Base-by-base conservation (phyloP, 2,797 vertebrate genomes). In the Lepus townsendii region DNA sequence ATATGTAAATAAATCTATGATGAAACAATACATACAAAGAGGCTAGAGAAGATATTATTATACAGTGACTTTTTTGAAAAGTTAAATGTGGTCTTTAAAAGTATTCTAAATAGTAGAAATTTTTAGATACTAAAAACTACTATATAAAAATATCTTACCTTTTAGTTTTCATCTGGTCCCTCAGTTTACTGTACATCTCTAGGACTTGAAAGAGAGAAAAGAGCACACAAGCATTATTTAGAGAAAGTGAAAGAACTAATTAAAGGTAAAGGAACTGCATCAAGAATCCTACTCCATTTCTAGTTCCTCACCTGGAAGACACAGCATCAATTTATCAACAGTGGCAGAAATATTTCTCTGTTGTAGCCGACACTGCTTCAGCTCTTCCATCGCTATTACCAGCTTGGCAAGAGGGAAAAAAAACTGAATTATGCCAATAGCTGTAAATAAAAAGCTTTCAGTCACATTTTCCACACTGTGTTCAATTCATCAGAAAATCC, bases 321-420 rank as follows among this genome's bases (percentile, higher is more conserved):
- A 99, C 97, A 99, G 99, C 0, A 98, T 98, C 83, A 99, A 99
- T 62, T 99, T 99, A 97, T 99, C 99, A 3, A 99, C 98, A 4
- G 99, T 99, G 66, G 99, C 99, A 0, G 99, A 99, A 26, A 99
- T 99, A 97, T 99, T 99, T n/a, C 99, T 99, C 98, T 99, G 99
- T 75, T 99, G 99, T 24, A 99, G 88, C 1, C 99, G 98, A 96
- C 99, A 99, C 95, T 98, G 98, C 90, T 98, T 98, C 97, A 99
- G 98, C 97, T 99, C 99, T 92, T 99, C 99, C 99, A 99, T 99
- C 0, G 98, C 98, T 62, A 97, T 88, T 19, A 99, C 96, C 96
- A 99, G 98, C 99, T 99, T 97, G 1, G 90, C 94, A 76, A 94
- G 47, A 96, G 88, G 0, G 62, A 16, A 32, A 72, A 68, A 90